Percentiles rank a stretch among this genome's conserved stretches.
These are phyloP conservation scores for Drosophila mayri DNA, from an alignment of 1,140 invertebrate species.

Conservation along the genomic window DNA sequence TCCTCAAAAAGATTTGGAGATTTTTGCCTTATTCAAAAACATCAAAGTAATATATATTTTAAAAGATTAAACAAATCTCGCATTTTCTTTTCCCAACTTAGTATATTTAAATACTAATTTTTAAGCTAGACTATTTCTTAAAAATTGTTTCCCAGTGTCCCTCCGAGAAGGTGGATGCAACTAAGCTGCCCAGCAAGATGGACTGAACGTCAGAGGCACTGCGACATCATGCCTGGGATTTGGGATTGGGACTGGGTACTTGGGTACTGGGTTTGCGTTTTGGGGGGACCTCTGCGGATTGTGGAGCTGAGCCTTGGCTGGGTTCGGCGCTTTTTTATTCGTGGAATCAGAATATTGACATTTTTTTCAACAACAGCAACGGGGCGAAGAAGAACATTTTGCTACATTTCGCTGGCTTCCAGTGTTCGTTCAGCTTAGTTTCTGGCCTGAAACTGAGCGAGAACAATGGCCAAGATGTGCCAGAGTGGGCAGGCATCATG, in stretches of 20 bases:
- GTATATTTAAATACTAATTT: too few relatives aligned
- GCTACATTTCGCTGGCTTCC: conserved; percentile 62
- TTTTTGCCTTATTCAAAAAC: not conserved
- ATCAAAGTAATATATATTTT: not conserved
- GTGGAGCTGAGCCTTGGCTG: conserved; percentile 10
- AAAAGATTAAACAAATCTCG: too few relatives aligned
- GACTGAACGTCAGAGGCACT: conserved; percentile 46
- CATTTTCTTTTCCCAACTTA: too few relatives aligned
- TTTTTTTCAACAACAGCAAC: conserved; percentile 61
- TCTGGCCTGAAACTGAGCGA: conserved; percentile 29
- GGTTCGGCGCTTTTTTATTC: conserved; percentile 62
- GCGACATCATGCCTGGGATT: conserved; percentile 47
- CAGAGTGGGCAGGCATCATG: conserved; percentile 80
- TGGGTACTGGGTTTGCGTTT: conserved; percentile 12
- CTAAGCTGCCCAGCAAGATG: conserved; percentile 58
- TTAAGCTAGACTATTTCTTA: not conserved
- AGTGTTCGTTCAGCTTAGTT: conserved; percentile 38
- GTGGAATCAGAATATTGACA: conserved; percentile 84
- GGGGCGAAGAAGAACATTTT: conserved; percentile 51
- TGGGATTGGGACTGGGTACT: conserved; percentile 10
- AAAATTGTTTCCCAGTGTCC: conserved; percentile 13
- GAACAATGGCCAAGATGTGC: conserved; percentile 79
- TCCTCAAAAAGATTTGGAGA: not conserved
- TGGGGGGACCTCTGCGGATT: conserved; percentile 2
- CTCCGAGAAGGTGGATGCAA: conserved; percentile 31